Percentiles rank a stretch among this genome's conserved stretches.
phyloP scores from a whole-genome alignment of 2,888 invertebrate species.

The Myathropa florea region DNA sequence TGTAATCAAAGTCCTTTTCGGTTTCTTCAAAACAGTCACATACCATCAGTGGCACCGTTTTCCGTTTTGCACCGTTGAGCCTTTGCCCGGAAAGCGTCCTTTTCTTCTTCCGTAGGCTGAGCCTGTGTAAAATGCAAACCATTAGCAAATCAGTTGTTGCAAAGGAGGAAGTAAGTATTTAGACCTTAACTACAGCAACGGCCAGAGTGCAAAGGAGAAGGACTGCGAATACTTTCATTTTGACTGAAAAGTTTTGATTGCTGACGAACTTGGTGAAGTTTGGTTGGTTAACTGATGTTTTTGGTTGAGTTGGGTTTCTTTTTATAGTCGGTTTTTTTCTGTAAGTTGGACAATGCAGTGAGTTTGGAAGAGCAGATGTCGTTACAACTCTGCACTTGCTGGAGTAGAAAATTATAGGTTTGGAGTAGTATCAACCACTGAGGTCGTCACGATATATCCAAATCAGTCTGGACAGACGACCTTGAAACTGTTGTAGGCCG shows the following conservation, averaged over 20 bases:
- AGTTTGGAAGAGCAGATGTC: not conserved
- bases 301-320: not conserved
- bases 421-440: not conserved
- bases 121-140: conserved; percentile 57
- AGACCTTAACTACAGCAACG: not conserved
- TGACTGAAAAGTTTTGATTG: not conserved
- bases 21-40: not conserved
- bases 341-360: not conserved
- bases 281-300: conserved; percentile 1
- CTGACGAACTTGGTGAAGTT: not conserved
- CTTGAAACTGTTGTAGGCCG: not conserved
- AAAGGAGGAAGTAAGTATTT: not conserved
- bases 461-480: not conserved
- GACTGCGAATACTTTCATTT: not conserved
- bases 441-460: not conserved
- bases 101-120: conserved; percentile 73
- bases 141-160: not conserved
- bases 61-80: conserved; percentile 76
- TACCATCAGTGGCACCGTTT: conserved; percentile 78
- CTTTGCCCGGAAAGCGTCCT: conserved; percentile 70
- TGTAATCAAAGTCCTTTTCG: not conserved
- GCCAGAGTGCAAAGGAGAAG: not conserved
- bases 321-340: not conserved
- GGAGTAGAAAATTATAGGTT: conserved; percentile 13
- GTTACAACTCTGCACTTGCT: not conserved